phyloP scores from a whole-genome alignment of 2,113 vertebrate species.

The Platysternon megacephalum region DNA sequence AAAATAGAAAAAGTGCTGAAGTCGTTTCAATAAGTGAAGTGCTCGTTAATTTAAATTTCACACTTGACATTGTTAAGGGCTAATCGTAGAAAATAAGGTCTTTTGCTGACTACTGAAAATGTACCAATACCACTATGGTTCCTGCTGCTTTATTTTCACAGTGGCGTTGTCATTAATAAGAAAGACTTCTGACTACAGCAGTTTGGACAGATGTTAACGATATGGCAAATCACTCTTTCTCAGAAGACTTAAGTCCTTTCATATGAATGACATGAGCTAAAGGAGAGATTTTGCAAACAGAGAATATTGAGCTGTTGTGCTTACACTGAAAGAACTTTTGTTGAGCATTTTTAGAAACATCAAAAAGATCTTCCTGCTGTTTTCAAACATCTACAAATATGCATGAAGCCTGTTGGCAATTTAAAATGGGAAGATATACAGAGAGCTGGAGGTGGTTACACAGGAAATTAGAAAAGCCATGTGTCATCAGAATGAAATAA shows the following conservation, averaged over 20 bases:
- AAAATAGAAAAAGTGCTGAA: slow-evolving; percentile 77
- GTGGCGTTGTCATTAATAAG: slow-evolving; percentile 59
- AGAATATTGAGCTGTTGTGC: neutral
- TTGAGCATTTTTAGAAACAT: slow-evolving; percentile 71
- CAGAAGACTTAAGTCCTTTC: slow-evolving; percentile 49
- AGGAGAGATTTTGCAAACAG: slow-evolving; percentile 49
- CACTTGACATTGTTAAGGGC: slow-evolving; percentile 76
- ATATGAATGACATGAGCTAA: slow-evolving; percentile 63
- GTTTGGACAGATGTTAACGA: slow-evolving; percentile 53
- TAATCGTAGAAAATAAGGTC: slow-evolving; percentile 70
- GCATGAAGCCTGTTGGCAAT: slow-evolving; percentile 81
- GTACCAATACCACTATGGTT: slow-evolving; percentile 40
- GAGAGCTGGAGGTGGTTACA: slow-evolving; percentile 70
- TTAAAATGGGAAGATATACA: slow-evolving; percentile 76
- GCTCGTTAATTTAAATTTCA: slow-evolving; percentile 82
- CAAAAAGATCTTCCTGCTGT: slow-evolving; percentile 79
- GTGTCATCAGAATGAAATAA: slow-evolving; percentile 72
- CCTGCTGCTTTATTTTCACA: slow-evolving; percentile 69
- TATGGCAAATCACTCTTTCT: slow-evolving; percentile 26
- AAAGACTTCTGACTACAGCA: slow-evolving; percentile 63
- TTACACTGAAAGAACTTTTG: neutral
- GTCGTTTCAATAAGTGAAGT: slow-evolving; percentile 76
- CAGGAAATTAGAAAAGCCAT: slow-evolving; percentile 82
- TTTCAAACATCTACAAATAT: slow-evolving; percentile 80
- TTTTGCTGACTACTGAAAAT: slow-evolving; percentile 69